Evolutionary conservation across 2,797 vertebrate genomes (phyloP), one percentile per base, ranked within the genome.

Genomic region (Karalla daura): DNA sequence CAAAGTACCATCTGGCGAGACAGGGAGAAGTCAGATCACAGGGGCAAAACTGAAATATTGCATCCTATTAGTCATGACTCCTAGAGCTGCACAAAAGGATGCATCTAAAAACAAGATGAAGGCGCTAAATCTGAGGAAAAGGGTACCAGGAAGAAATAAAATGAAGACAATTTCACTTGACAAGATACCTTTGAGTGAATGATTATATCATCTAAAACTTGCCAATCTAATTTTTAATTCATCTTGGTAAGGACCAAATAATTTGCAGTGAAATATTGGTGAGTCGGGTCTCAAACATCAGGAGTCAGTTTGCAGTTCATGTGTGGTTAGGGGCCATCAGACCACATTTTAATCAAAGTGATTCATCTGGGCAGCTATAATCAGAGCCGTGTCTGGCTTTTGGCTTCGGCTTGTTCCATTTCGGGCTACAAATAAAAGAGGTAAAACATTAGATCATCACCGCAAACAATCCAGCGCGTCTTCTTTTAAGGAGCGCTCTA

Each of bases 1-100:
- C 97, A 93, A 99, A 99, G 95, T 98, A 99, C 97, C 97, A 99
- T 84, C 97, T 99, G 89, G 37, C 49, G 79, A 86, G 66, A n/a
- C 10, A 66, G 20, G 63, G 44, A 53, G 7, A 50, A 35, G 47
- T 73, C 33, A 67, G 71, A 21, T 46, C 28, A 45, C 15, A 17
- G 45, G 24, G 39, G 51, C 27, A n/a, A 69, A 32, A 49, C 60
- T 25, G 27, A 7, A 37, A 1, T 21, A 3, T 28, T 24, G 60
- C 59, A 2, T 18, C 35, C 13, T n/a, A n/a, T n/a, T n/a, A n/a
- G n/a, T n/a, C n/a, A n/a, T n/a, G n/a, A n/a, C n/a, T n/a, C n/a
- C n/a, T n/a, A n/a, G n/a, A n/a, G n/a, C n/a, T 43, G 37, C 15
- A 63, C 12, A 63, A 17, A 21, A 46, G 39, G 10, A 0, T 5